Base-by-base conservation (phyloP, 2,113 vertebrate species). In the Pygathrix nemaeus region DNA sequence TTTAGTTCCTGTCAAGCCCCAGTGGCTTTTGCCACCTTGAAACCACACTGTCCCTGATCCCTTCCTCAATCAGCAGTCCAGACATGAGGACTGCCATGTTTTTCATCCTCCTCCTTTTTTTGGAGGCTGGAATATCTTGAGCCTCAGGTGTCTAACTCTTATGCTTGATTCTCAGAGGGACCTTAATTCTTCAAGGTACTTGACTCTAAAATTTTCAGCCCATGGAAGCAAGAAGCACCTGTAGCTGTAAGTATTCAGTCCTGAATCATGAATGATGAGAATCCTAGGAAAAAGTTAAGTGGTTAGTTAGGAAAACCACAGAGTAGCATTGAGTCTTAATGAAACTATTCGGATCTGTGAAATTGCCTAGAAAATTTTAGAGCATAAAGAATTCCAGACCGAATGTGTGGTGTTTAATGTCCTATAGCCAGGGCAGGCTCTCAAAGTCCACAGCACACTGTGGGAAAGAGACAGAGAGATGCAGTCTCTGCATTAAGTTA, bases 351-450 rank as follows among this genome's bases (percentile, higher is more conserved):
- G 64, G 68, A 45, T 50, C 38, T 92, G 50, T 73, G 68, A 93
- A 87, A 76, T 92, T 96, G 70, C 38, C 87, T 75, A 84, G 96
- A 57, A 94, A 87, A 80, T 97, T 87, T 97, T 76, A 93, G 66
- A 93, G 61, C n/a, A 93, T 78, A 96, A 92, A 97, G 23, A 14
- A 96, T 57, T 87, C 38, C 10, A 75, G n/a, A 45, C 17, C 17
- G 35, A 93, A 23, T 25, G 14, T 73, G 70, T 80, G 68, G 21
- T 61, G 30, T 32, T 87, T 81, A 93, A 75, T 88, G 93, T 50
- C 20, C 48, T 88, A 38, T 20, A 52, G 43, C 81, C 30, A 92
- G 55, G 50, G 27, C 16, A 45, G 27, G 12, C 9, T 87, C 38
- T 88, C 55, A 10, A 75, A 79, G 48, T 91, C 25, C 35, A 86